These are phyloP conservation scores for Rhabdomys pumilio DNA, from an alignment of 2,797 vertebrate species.

Conservation along the genomic window DNA sequence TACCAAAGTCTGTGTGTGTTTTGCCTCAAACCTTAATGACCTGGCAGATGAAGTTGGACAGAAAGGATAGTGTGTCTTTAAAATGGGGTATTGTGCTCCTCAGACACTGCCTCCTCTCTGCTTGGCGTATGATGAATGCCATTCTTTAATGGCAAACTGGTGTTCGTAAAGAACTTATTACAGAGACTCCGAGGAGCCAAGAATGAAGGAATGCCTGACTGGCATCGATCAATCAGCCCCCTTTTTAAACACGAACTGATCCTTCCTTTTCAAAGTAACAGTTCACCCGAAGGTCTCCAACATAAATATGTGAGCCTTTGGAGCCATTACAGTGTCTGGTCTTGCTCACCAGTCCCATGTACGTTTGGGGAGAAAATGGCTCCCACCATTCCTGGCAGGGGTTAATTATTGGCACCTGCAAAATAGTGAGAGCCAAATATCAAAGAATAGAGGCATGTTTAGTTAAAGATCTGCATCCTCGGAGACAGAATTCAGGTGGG, in stretches of 20 bases:
- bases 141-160: slow-evolving; percentile 95
- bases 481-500: background rate
- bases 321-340: slow-evolving; percentile 86
- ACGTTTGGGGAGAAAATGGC: slow-evolving; percentile 60
- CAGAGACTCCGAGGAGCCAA: slow-evolving; percentile 91
- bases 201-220: slow-evolving; percentile 94
- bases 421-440: slow-evolving; percentile 82
- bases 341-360: slow-evolving; percentile 80
- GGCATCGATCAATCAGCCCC: slow-evolving; percentile 97
- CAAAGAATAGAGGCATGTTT: slow-evolving; percentile 47
- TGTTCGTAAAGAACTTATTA: slow-evolving; percentile 96
- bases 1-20: slow-evolving; percentile 89
- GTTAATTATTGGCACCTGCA: slow-evolving; percentile 87
- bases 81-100: slow-evolving; percentile 93
- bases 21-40: slow-evolving; percentile 87
- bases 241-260: slow-evolving; percentile 91
- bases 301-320: slow-evolving; percentile 90
- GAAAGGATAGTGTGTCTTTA: slow-evolving; percentile 96
- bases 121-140: slow-evolving; percentile 96
- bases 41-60: slow-evolving; percentile 92
- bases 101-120: slow-evolving; percentile 94
- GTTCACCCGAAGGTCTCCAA: slow-evolving; percentile 90
- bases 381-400: slow-evolving; percentile 54
- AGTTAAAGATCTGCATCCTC: slow-evolving; percentile 10
- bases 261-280: slow-evolving; percentile 90